Evolutionary conservation across 1,140 invertebrate genomes (phyloP), one percentile per base, ranked within the genome.

Genomic region (Leptoteleia sp.): DNA sequence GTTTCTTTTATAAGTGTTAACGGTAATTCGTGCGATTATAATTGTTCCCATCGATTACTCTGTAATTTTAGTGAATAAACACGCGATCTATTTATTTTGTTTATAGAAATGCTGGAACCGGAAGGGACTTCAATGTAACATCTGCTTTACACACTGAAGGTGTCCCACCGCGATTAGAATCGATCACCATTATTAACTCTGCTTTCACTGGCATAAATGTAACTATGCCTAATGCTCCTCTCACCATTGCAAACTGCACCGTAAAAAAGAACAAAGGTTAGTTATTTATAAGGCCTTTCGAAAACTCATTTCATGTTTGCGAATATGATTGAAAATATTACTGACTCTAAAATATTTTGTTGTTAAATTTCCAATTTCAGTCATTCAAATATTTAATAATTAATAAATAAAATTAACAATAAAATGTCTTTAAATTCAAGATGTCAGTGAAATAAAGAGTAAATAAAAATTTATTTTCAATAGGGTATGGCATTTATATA

Each of bases 201-300:
- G 96, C 97, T 2, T 98, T 94, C 85, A 98, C 96, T 82, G 98
- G 95, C 1, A 93, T 99, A 47, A 98, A 98, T 86, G 91, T 98
- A 43, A 97, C 96, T 0, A 91, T 92, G 57, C 94, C 97, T 1
- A 92, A 93, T 61, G 94, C 95, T n/a, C 93, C 94, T 7, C 92
- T 98, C 70, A 89, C 91, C 31, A 92, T 99, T 42, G 92, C 93
- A 47, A 95, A 97, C 84, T 95, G 94, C 54, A 95, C 94, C 0
- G 90, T 98, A 42, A 91, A 93, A 70, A 93, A 94, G 81, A 98
- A 97, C 89, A 93, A 93, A 92, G 94, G 93, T 94, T 42, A 25
- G 22, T 25, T 6, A 25, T 3, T 25, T 25, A n/a, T n/a, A n/a
- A n/a, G n/a, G n/a, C n/a, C n/a, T n/a, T n/a, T n/a, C n/a, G n/a